Conservation (phyloP, 2,888 invertebrate genomes). For the Volucella bombylans region DNA sequence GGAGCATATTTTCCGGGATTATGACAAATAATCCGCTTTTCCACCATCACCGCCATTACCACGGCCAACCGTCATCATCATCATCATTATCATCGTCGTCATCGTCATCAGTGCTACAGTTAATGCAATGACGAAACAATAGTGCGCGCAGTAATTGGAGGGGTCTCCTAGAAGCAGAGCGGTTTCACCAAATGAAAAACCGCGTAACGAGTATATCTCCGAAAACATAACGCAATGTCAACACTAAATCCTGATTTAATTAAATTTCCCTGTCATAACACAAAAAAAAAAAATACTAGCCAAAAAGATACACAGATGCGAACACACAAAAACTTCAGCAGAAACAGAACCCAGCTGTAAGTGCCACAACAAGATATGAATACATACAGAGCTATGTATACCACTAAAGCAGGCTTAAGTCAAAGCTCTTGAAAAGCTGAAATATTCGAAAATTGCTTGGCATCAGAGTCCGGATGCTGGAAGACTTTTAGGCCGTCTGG, state of each 20-base stretch:
- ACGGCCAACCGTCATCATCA: too few relatives aligned
- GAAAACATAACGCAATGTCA: constrained; percentile 61
- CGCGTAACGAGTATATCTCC: constrained; percentile 52
- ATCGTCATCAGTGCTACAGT: not conserved
- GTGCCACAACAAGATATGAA: constrained; percentile 27
- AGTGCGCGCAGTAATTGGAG: constrained; percentile 38
- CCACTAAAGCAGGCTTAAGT: constrained; percentile 38
- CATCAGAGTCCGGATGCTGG: not conserved
- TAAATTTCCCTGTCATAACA: constrained; percentile 49
- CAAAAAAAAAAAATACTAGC: constrained; percentile 44
- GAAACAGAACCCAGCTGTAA: constrained; percentile 21
- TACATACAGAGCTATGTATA: not conserved
- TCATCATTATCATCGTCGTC: not conserved
- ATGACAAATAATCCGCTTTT: constrained; percentile 72
- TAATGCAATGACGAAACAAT: not conserved
- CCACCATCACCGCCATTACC: constrained; percentile 16
- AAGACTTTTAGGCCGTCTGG: too few relatives aligned
- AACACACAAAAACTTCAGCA: too few relatives aligned
- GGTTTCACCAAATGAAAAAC: constrained; percentile 21
- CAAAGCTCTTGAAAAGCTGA: constrained; percentile 37
- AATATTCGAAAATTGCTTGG: not conserved
- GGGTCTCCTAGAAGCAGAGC: constrained; percentile 17
- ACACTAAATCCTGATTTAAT: constrained; percentile 73
- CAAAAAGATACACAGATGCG: constrained; percentile 2
- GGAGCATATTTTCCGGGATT: constrained; percentile 71